These are phyloP conservation scores for Dipus sagitta DNA, from an alignment of 2,797 vertebrate genomes.

Conservation along the genomic window DNA sequence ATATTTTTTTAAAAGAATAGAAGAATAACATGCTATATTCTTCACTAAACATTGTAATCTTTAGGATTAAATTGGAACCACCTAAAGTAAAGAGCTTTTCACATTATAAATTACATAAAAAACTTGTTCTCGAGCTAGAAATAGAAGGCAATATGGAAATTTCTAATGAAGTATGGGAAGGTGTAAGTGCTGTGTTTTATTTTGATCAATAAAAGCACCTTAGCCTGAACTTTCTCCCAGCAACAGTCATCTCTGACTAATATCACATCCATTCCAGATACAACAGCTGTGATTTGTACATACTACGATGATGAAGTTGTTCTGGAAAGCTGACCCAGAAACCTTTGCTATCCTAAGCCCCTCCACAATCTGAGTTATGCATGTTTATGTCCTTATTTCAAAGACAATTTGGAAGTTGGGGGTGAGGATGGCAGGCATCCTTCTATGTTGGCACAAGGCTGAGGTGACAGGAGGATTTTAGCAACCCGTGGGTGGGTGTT, in stretches of 20 bases:
- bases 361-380: neutral
- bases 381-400: slow-evolving; percentile 29
- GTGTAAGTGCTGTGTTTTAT: neutral
- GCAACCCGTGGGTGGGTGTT: slow-evolving; percentile 77
- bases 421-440: slow-evolving; percentile 38
- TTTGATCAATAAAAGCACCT: slow-evolving; percentile 55
- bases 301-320: neutral
- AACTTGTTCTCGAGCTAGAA: neutral
- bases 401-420: slow-evolving; percentile 32
- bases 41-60: neutral
- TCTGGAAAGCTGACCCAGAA: neutral
- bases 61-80: neutral
- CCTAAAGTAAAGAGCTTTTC: neutral
- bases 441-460: slow-evolving; percentile 66
- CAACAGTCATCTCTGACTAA: neutral
- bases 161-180: neutral
- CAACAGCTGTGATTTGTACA: neutral
- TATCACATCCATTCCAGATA: neutral
- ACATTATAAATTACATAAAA: slow-evolving; percentile 12
- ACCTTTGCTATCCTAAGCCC: neutral
- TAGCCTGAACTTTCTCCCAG: slow-evolving; percentile 45
- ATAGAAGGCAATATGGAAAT: neutral
- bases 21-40: neutral
- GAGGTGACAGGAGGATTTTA: slow-evolving; percentile 79
- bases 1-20: neutral